phyloP scores from a whole-genome alignment of 2,797 vertebrate species.

The Acrossocheilus wenchowensis region DNA sequence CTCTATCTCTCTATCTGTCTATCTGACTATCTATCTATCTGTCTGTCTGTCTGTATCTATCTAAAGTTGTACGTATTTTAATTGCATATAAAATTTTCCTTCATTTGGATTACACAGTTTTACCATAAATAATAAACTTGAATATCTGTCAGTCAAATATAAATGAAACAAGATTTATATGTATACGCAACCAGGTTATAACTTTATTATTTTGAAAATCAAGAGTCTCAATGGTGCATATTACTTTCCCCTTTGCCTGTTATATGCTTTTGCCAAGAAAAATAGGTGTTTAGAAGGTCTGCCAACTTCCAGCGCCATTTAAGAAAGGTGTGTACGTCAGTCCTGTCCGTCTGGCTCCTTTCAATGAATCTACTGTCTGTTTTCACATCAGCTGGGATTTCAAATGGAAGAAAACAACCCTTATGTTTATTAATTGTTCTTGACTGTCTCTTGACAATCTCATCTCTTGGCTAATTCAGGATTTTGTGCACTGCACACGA shows the following conservation, averaged over 20 bases:
- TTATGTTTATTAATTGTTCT: background rate
- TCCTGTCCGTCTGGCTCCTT: background rate
- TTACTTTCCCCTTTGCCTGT: background rate
- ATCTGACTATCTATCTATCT: no score
- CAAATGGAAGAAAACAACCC: background rate
- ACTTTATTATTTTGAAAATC: background rate
- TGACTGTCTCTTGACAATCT: background rate
- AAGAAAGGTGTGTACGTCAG: background rate
- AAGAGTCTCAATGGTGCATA: no score
- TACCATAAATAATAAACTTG: background rate
- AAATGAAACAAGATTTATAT: background rate
- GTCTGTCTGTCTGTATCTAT: background rate
- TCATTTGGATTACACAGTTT: no score
- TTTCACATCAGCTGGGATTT: background rate
- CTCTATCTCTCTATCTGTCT: background rate
- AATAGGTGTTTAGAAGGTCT: background rate
- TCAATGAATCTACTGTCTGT: background rate
- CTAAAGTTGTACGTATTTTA: no score
- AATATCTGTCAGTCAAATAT: background rate
- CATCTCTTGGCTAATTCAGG: background rate
- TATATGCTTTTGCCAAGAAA: background rate
- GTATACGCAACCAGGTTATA: background rate
- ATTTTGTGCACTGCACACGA: background rate
- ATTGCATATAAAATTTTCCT: no score
- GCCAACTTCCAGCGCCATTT: background rate